These are phyloP conservation scores for Megaceryle torquata DNA, from an alignment of 2,113 vertebrate species.

Conservation along the genomic window DNA sequence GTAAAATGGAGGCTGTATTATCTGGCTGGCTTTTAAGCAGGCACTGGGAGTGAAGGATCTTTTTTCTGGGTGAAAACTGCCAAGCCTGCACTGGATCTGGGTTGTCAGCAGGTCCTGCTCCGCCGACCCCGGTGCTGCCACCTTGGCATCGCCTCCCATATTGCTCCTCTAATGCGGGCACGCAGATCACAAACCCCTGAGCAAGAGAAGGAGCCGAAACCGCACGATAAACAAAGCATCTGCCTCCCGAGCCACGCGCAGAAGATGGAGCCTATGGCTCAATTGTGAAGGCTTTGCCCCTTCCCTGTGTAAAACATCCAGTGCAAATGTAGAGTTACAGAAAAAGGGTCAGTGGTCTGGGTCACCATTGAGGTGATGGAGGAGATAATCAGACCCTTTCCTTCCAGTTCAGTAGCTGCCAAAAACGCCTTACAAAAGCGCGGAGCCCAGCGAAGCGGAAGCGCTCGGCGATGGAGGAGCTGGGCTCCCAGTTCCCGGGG, in stretches of 20 bases:
- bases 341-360: slow-evolving; percentile 45
- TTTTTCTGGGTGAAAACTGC: neutral
- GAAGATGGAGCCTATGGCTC: neutral
- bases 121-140: fast-evolving
- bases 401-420: slow-evolving; percentile 49
- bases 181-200: fast-evolving
- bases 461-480: neutral
- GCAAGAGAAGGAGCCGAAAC: neutral
- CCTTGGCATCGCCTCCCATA: fast-evolving
- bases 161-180: neutral
- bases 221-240: fast-evolving
- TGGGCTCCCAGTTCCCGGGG: fast-evolving
- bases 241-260: neutral
- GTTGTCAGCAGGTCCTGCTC: neutral
- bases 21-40: neutral
- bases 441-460: neutral
- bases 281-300: neutral
- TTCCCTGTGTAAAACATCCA: slow-evolving; percentile 29
- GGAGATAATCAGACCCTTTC: slow-evolving; percentile 60
- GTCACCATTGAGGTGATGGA: slow-evolving; percentile 40
- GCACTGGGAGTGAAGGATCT: neutral
- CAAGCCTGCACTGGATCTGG: neutral
- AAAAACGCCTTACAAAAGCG: neutral
- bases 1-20: neutral
- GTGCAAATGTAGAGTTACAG: slow-evolving; percentile 57